Percentiles rank a stretch among this genome's conserved stretches.
Conservation (phyloP, 1,140 invertebrate species). For the Dinoponera quadriceps region DNA sequence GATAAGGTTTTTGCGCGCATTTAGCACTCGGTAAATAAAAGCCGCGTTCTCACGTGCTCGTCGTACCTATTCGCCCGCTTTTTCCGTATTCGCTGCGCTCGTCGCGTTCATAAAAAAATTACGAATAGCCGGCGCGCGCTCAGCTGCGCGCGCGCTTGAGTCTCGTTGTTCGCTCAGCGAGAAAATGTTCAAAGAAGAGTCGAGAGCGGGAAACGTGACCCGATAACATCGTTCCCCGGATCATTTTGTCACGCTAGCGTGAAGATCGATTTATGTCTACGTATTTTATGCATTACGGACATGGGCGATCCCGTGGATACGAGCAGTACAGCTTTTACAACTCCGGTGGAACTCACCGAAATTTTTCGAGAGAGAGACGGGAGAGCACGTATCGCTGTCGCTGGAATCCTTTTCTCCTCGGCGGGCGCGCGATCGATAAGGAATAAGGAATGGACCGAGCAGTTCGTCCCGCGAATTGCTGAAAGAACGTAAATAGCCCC, state of each 20-base stretch:
- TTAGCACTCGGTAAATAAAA: slow-evolving; percentile 39
- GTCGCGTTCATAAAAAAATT: slow-evolving; percentile 24
- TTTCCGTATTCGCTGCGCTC: slow-evolving; percentile 14
- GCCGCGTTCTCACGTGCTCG: slow-evolving; percentile 25
- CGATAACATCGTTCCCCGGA: slow-evolving; percentile 56
- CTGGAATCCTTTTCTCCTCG: neutral
- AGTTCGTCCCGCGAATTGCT: slow-evolving; percentile 1
- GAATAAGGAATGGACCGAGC: neutral
- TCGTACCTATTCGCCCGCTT: neutral
- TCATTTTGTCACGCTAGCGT: slow-evolving; percentile 47
- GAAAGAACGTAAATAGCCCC: neutral
- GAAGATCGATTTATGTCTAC: slow-evolving; percentile 58
- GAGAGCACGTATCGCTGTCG: neutral
- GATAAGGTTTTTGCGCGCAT: slow-evolving; percentile 30
- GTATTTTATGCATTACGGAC: slow-evolving; percentile 44
- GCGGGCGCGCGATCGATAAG: slow-evolving; percentile 10
- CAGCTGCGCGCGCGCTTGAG: slow-evolving; percentile 11
- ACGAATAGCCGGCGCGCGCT: slow-evolving; percentile 26
- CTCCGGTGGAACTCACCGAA: slow-evolving; percentile 27
- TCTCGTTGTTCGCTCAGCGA: slow-evolving; percentile 46
- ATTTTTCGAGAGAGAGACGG: slow-evolving; percentile 3
- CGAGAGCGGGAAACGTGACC: slow-evolving; percentile 43
- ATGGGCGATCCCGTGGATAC: neutral
- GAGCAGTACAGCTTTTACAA: slow-evolving; percentile 6
- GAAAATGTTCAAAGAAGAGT: slow-evolving; percentile 46